A percentile compares a stretch with the other conserved stretches of the same genome.
These are phyloP conservation scores for Leucophenga maculata DNA, from an alignment of 2,888 invertebrate species.

Conservation along the genomic window DNA sequence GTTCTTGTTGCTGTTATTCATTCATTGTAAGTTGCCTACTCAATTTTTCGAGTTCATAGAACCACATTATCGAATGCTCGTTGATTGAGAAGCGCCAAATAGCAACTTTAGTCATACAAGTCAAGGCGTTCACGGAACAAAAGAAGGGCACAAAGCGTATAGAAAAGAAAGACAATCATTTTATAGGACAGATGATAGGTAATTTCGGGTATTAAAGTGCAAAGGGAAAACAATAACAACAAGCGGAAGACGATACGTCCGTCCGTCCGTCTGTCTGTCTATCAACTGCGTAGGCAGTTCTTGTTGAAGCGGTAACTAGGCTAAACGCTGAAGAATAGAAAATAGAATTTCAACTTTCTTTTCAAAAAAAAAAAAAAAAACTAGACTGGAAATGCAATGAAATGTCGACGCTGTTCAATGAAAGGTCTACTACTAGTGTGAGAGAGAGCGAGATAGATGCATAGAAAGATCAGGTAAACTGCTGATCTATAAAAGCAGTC, in stretches of 20 bases:
- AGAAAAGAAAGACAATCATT: too few relatives aligned
- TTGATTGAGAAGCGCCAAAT: not conserved
- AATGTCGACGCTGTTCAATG: constrained; percentile 11
- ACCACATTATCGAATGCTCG: not conserved
- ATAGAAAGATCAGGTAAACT: not conserved
- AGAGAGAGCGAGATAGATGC: not conserved
- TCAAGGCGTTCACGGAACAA: too few relatives aligned
- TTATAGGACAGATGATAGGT: too few relatives aligned
- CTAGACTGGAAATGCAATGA: constrained; percentile 15
- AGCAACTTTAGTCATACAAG: too few relatives aligned
- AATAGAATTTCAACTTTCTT: constrained; percentile 19
- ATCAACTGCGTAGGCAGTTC: constrained; percentile 9
- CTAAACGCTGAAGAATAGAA: not conserved
- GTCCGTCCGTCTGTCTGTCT: not conserved
- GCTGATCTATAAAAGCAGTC: not conserved
- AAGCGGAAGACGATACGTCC: constrained; percentile 5
- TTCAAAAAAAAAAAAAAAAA: not conserved
- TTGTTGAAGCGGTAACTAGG: constrained; percentile 9
- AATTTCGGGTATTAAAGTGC: constrained; percentile 7
- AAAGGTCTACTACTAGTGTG: not conserved
- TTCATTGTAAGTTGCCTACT: too few relatives aligned
- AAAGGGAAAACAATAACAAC: not conserved
- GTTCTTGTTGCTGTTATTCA: too few relatives aligned
- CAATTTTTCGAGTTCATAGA: too few relatives aligned
- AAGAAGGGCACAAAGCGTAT: too few relatives aligned